These are phyloP conservation scores for Phengaris alcon DNA, from an alignment of 2,888 invertebrate species.

Conservation along the genomic window DNA sequence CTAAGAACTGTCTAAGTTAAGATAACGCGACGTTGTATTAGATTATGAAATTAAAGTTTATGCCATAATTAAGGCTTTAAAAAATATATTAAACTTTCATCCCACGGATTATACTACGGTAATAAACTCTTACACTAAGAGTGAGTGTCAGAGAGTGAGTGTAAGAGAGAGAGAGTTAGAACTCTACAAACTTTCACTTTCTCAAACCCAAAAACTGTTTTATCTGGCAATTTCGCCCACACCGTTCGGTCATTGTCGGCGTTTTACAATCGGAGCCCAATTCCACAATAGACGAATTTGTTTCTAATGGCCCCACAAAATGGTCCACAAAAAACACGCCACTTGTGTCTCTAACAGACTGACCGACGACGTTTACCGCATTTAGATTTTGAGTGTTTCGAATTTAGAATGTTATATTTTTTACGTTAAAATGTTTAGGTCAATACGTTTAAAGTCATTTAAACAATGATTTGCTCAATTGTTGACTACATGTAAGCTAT, in stretches of 20 bases:
- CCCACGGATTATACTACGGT: no score
- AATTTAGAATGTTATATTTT: not conserved
- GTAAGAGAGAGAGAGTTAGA: no score
- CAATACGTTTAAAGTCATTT: no score
- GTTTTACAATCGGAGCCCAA: constrained; percentile 30
- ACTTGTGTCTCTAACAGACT: constrained; percentile 34
- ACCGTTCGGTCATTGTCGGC: constrained; percentile 32
- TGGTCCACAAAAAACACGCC: constrained; percentile 44
- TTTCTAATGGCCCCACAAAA: constrained; percentile 53
- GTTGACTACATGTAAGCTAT: no score
- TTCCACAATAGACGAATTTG: constrained; percentile 57
- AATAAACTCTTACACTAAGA: no score
- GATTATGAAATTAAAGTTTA: no score
- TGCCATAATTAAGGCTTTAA: no score
- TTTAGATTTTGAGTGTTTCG: not conserved
- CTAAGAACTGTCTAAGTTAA: no score
- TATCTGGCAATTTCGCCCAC: constrained; percentile 36
- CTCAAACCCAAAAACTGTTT: constrained; percentile 14
- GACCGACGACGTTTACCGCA: constrained; percentile 29
- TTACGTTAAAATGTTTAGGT: not conserved
- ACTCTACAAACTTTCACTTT: not conserved
- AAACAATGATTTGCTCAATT: no score
- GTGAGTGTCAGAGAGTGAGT: no score
- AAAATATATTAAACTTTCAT: no score
- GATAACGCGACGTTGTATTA: no score